These are phyloP conservation scores for Scomber japonicus DNA, from an alignment of 2,113 vertebrate species.

Conservation along the genomic window DNA sequence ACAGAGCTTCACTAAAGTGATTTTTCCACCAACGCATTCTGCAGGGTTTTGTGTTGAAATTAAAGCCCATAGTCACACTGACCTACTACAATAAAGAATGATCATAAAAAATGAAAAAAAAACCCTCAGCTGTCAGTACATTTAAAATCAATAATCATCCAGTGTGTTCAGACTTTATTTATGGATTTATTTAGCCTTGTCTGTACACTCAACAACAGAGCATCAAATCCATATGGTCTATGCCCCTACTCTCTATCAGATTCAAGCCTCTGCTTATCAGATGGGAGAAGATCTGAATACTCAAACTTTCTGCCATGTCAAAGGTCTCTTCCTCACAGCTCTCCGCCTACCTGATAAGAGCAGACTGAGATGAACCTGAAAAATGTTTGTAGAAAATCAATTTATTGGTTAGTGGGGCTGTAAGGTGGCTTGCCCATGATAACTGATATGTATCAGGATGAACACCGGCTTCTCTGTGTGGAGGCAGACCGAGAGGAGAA, in stretches of 20 bases:
- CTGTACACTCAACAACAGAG: not conserved
- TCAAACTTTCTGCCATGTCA: not conserved
- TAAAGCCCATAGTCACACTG: too few relatives aligned
- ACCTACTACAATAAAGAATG: too few relatives aligned
- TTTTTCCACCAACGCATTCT: too few relatives aligned
- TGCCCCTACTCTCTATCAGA: conserved; percentile 15
- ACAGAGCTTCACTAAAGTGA: too few relatives aligned
- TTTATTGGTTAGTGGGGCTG: conserved; percentile 27
- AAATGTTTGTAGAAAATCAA: conserved; percentile 27
- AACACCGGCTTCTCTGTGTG: conserved; percentile 31
- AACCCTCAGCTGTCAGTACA: too few relatives aligned
- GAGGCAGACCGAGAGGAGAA: conserved; percentile 25
- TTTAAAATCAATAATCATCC: not conserved
- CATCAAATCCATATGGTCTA: conserved; percentile 12
- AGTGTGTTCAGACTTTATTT: not conserved
- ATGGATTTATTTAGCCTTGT: not conserved
- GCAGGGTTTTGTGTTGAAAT: too few relatives aligned
- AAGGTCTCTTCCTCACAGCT: conserved; percentile 20
- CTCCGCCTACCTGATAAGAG: conserved; percentile 30
- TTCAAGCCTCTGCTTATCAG: not conserved
- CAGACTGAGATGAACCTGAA: conserved; percentile 13
- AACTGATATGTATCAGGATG: conserved; percentile 37
- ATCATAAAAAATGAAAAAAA: too few relatives aligned
- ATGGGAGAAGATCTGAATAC: conserved; percentile 6
- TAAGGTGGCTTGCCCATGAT: conserved; percentile 1